These are phyloP conservation scores for Grallaria varia DNA, from an alignment of 2,113 vertebrate genomes.

Conservation along the genomic window DNA sequence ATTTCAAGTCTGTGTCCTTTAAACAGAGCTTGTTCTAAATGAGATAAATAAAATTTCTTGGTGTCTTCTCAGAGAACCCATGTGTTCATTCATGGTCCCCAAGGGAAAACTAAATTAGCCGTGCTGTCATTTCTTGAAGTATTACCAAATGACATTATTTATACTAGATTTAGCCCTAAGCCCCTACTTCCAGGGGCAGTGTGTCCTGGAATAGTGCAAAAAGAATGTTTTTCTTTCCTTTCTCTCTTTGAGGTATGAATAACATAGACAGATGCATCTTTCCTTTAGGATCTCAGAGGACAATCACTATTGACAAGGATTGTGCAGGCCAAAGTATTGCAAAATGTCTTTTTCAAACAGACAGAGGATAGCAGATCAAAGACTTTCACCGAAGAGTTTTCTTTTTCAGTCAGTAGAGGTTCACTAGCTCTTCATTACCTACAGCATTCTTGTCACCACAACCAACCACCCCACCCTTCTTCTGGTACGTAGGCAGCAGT, in stretches of 20 bases:
- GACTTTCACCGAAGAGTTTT: neutral
- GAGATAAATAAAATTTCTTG: neutral
- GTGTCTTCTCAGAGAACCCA: neutral
- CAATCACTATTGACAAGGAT: neutral
- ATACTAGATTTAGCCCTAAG: neutral
- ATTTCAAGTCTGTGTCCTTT: neutral
- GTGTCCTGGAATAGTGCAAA: conserved; percentile 18
- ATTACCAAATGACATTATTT: conserved; percentile 28
- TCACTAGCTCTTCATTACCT: neutral
- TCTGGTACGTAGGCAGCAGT: neutral
- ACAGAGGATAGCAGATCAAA: neutral
- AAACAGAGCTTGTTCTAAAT: neutral
- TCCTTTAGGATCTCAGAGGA: neutral
- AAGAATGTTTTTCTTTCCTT: conserved; percentile 30
- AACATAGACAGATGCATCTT: neutral
- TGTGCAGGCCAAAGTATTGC: neutral
- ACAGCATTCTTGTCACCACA: neutral
- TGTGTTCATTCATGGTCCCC: neutral
- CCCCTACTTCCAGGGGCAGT: neutral
- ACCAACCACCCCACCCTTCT: neutral
- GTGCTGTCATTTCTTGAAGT: neutral
- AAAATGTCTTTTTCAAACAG: neutral
- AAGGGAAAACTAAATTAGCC: neutral
- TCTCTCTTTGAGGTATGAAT: neutral
- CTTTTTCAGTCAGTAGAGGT: neutral